A percentile compares a stretch with the other conserved stretches of the same genome.
phyloP scores from a whole-genome alignment of 1,140 invertebrate genomes.

The Cotesia chilonis region DNA sequence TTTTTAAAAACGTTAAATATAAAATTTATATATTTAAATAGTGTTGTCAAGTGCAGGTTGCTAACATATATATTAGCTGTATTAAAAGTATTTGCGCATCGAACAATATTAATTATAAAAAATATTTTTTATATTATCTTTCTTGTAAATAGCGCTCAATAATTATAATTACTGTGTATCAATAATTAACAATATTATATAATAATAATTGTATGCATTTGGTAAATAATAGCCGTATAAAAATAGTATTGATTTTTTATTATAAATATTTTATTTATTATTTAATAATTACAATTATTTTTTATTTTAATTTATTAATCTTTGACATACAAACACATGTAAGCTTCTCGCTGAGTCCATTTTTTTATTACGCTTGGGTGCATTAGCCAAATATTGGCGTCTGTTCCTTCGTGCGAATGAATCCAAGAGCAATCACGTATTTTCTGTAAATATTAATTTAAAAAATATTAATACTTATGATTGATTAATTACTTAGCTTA shows the following conservation, averaged over 20 bases:
- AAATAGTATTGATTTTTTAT: slow-evolving; percentile 18
- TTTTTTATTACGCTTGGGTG: slow-evolving; percentile 49
- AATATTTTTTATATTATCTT: slow-evolving; percentile 55
- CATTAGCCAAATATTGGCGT: slow-evolving; percentile 56
- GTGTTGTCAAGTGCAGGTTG: too few relatives aligned
- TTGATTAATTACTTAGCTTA: slow-evolving; percentile 29
- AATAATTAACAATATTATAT: too few relatives aligned
- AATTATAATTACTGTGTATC: slow-evolving; percentile 27
- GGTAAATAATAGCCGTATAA: slow-evolving; percentile 30
- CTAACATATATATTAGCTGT: not conserved
- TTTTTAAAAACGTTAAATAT: too few relatives aligned
- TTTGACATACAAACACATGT: slow-evolving; percentile 51
- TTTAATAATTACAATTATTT: slow-evolving; percentile 14
- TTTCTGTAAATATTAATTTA: slow-evolving; percentile 46
- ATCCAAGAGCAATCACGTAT: slow-evolving; percentile 57
- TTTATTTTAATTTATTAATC: slow-evolving; percentile 41
- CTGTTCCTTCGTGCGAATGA: slow-evolving; percentile 55
- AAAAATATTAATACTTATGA: slow-evolving; percentile 14
- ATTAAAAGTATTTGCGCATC: slow-evolving; percentile 29
- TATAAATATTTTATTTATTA: not conserved
- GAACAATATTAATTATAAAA: slow-evolving; percentile 44
- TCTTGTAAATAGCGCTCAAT: slow-evolving; percentile 46
- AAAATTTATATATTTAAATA: too few relatives aligned
- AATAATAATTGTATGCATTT: slow-evolving; percentile 34
- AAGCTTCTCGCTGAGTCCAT: slow-evolving; percentile 54